Evolutionary conservation across 2,888 invertebrate species (phyloP), one percentile per base, ranked within the genome.

Genomic region (Euzophera pinguis): DNA sequence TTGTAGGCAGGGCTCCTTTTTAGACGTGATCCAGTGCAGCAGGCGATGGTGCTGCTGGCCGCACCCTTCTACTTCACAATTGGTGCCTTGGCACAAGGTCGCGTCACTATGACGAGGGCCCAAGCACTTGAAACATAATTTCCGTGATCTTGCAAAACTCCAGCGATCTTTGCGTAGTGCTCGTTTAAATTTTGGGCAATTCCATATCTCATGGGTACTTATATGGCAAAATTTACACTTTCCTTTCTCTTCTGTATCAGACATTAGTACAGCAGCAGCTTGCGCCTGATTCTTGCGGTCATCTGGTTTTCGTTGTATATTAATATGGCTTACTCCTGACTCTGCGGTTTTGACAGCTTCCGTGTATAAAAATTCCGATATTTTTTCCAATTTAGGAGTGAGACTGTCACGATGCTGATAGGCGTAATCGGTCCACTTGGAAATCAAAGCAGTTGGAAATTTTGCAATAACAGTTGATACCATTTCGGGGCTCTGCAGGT

Each of bases 161-260:
- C 56, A 56, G 6, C 56, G 56, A 27, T 56, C 53, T 49, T 43
- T 56, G 13, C 56, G 53, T 12, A 56, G 22, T 1, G 53, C 53
- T 3, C 53, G 53, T 5, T 32, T 43, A 12, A 53, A 49, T 16
- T 27, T 43, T 38, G 37, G 14, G 13, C 37, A 38, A 4, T 13
- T 38, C 13, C 13, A 38, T 38, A 38, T 3, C 13, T 38, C 37
- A 10, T 38, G 37, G 27, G 45, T 35, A 27, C 4, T 38, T 14
- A 35, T 8, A 35, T 38, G 6, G 29, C 37, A 38, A 13, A 38
- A 38, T 13, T 6, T 3, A 8, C 37, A 38, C n/a, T 35, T 35
- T n/a, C n/a, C 3, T 35, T 35, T 35, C n/a, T 35, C 37, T 13
- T 13, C 5, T 8, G 14, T 6, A 38, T 13, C 37, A 6, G 37